A percentile compares a stretch with the other conserved stretches of the same genome.
Conservation (phyloP, 2,113 vertebrate species). For the Eurystomus gularis region DNA sequence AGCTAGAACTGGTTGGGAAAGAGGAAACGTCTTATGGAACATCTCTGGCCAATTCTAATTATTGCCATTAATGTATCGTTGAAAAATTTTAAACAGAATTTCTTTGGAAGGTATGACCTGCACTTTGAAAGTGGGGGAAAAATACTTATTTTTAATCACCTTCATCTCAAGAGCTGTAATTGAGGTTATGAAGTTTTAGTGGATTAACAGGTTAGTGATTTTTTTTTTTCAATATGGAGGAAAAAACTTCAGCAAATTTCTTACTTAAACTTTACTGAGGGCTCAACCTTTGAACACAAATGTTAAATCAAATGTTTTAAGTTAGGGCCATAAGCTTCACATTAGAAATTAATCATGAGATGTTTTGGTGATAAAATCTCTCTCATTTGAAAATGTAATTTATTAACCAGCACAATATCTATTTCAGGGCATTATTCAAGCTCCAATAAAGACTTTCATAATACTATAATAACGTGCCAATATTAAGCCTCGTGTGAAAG, state of each 20-base stretch:
- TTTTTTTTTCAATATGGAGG: neutral
- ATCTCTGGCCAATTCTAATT: constrained; percentile 39
- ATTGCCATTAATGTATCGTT: neutral
- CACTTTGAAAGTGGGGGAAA: constrained; percentile 19
- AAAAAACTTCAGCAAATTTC: neutral
- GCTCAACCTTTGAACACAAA: constrained; percentile 65
- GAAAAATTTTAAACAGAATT: constrained; percentile 20
- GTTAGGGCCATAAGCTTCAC: constrained; percentile 55
- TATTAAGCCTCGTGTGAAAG: neutral
- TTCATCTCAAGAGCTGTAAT: constrained; percentile 71
- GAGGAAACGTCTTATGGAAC: neutral
- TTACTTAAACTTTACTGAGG: constrained; percentile 52
- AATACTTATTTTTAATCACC: constrained; percentile 66
- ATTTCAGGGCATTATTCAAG: constrained; percentile 71
- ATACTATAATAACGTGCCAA: constrained; percentile 27
- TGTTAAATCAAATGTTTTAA: constrained; percentile 62
- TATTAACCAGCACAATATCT: constrained; percentile 69
- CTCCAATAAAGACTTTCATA: constrained; percentile 59
- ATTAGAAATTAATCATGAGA: constrained; percentile 72
- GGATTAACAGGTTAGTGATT: constrained; percentile 67
- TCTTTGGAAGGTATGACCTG: constrained; percentile 50
- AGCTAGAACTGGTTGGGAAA: neutral
- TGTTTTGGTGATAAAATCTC: constrained; percentile 74
- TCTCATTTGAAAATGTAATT: constrained; percentile 75
- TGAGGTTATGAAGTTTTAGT: constrained; percentile 67